Evolutionary conservation across 2,113 vertebrate species (phyloP).

Genomic region (Melanostigma gelatinosum): DNA sequence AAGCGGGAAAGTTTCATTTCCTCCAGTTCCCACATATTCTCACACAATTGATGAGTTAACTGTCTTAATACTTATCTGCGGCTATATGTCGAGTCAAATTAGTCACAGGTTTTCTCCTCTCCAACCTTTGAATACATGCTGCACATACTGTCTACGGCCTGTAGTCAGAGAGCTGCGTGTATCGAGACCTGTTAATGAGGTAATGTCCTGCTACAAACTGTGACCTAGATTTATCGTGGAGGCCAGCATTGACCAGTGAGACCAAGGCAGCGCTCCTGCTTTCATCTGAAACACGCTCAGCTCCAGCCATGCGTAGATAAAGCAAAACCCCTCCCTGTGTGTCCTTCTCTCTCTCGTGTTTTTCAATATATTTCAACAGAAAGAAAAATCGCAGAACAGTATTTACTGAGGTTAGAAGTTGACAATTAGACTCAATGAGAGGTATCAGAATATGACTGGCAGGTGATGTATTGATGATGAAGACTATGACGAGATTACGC

Average conservation of each 20-base stretch:
- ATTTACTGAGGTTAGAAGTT: not conserved
- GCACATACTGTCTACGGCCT: not conserved
- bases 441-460: not conserved
- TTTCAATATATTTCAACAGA: conserved; percentile 15
- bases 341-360: not conserved
- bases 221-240: conserved; percentile 75
- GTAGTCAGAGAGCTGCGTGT: conserved; percentile 17
- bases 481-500: not conserved
- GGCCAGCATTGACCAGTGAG: conserved; percentile 61
- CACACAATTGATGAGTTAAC: not conserved
- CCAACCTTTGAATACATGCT: not conserved
- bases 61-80: not conserved
- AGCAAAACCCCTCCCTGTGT: not conserved
- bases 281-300: conserved; percentile 49
- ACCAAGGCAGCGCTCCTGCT: conserved; percentile 39
- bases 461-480: not conserved
- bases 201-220: conserved; percentile 64
- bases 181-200: conserved; percentile 58
- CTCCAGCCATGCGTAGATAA: conserved; percentile 46
- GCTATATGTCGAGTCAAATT: not conserved
- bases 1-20: not conserved
- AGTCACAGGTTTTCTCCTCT: not conserved
- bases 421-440: not conserved
- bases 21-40: not conserved
- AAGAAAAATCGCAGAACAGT: not conserved